These are phyloP conservation scores for Penaeus chinensis DNA, from an alignment of 1,140 invertebrate genomes.

Conservation along the genomic window DNA sequence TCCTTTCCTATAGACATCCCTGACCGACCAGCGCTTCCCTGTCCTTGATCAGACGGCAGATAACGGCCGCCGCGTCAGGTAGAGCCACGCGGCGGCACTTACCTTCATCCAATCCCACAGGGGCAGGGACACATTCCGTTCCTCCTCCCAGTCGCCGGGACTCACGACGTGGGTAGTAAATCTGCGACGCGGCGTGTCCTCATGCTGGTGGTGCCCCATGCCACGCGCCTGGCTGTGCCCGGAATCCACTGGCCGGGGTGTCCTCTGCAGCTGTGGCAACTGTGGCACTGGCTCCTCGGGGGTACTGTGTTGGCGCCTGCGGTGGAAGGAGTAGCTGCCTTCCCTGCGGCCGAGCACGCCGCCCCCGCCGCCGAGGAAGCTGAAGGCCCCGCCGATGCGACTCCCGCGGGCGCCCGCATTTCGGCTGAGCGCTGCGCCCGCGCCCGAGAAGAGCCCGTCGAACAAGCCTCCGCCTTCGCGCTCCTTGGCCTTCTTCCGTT, in stretches of 20 bases:
- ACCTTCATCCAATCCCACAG: constrained; percentile 34
- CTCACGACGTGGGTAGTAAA: not conserved
- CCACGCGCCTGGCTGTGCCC: not conserved
- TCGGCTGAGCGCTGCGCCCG: constrained; percentile 28
- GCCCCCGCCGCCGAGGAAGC: constrained; percentile 36
- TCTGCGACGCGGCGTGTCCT: too few species aligned
- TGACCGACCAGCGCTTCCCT: not conserved
- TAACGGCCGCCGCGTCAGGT: constrained; percentile 16
- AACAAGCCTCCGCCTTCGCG: constrained; percentile 36
- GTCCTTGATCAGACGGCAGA: constrained; percentile 34
- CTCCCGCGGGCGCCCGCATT: constrained; percentile 28
- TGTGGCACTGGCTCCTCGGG: constrained; percentile 14
- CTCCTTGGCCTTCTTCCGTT: constrained; percentile 38
- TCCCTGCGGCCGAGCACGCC: constrained; percentile 31
- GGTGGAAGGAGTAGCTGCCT: constrained; percentile 48
- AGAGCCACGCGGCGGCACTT: not conserved
- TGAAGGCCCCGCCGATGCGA: constrained; percentile 30
- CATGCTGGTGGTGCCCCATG: not conserved
- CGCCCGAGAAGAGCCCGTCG: constrained; percentile 39
- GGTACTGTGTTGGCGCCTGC: constrained; percentile 23
- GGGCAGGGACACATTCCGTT: constrained; percentile 4
- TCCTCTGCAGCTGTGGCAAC: not conserved
- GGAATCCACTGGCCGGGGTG: not conserved
- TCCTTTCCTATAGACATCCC: constrained; percentile 4
- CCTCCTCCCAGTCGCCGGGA: constrained; percentile 16